These are phyloP conservation scores for Sceloporus undulatus DNA, from an alignment of 2,113 vertebrate species.

Conservation along the genomic window DNA sequence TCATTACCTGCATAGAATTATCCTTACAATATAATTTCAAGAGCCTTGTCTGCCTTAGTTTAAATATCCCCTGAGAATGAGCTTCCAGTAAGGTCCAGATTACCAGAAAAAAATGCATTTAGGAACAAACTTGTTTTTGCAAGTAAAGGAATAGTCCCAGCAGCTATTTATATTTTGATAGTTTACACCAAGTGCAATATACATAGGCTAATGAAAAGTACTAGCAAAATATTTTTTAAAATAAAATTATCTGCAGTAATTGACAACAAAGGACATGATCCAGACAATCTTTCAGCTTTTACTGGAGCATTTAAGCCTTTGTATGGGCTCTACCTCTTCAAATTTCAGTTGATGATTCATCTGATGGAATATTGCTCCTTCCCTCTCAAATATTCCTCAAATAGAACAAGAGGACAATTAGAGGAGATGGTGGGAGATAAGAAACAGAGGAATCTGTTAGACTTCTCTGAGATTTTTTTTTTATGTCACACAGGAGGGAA, in stretches of 20 bases:
- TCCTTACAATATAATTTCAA: conserved; percentile 26
- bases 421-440: background rate
- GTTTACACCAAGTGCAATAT: background rate
- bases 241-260: background rate
- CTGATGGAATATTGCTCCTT: too few species aligned
- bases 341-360: too few species aligned
- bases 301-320: background rate
- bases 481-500: background rate
- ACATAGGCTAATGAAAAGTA: background rate
- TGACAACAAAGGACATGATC: background rate
- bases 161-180: conserved; percentile 16
- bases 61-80: conserved; percentile 21
- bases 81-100: conserved; percentile 39
- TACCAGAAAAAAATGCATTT: conserved; percentile 36
- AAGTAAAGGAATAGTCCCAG: conserved; percentile 5
- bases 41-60: conserved; percentile 15
- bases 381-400: too few species aligned
- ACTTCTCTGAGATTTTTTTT: background rate
- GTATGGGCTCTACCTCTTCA: background rate
- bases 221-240: background rate
- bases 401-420: too few species aligned
- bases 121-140: conserved; percentile 22
- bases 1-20: conserved; percentile 16
- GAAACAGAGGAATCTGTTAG: background rate
- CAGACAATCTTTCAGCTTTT: background rate